Percentiles rank a stretch among this genome's conserved stretches.
These are phyloP conservation scores for Oncorhynchus kisutch DNA, from an alignment of 2,113 vertebrate genomes.

Conservation along the genomic window DNA sequence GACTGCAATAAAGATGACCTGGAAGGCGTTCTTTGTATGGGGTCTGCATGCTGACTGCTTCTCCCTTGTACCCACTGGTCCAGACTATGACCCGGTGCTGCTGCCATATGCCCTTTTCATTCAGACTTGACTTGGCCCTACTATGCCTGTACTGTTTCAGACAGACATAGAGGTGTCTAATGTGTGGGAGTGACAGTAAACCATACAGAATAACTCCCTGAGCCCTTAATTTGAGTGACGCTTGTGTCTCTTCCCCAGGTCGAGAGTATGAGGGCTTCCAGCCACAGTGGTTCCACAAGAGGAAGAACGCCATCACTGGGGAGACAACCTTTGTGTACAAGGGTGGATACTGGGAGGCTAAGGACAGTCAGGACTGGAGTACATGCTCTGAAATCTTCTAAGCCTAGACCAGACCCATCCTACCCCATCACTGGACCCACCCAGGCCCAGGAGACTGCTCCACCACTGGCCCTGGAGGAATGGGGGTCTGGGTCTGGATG, in stretches of 20 bases:
- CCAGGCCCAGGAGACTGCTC: slow-evolving; percentile 34
- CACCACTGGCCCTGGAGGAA: slow-evolving; percentile 31
- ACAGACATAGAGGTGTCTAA: background rate
- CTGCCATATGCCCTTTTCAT: slow-evolving; percentile 50
- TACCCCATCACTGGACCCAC: slow-evolving; percentile 24
- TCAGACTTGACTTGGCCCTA: slow-evolving; percentile 16
- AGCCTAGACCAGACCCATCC: slow-evolving; percentile 49
- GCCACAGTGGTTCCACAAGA: slow-evolving; percentile 93
- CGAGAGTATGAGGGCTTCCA: slow-evolving; percentile 83
- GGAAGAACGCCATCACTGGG: slow-evolving; percentile 81
- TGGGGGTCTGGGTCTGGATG: slow-evolving; percentile 34
- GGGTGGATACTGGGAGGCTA: slow-evolving; percentile 96
- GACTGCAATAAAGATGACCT: no score
- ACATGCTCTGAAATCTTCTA: slow-evolving; percentile 92
- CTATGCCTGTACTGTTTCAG: slow-evolving; percentile 15
- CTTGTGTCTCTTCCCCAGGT: slow-evolving; percentile 67
- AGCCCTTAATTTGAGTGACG: background rate
- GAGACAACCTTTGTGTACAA: slow-evolving; percentile 90
- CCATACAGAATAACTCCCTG: background rate
- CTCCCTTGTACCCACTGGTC: slow-evolving; percentile 44
- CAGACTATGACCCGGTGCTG: slow-evolving; percentile 45
- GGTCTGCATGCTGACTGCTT: slow-evolving; percentile 56
- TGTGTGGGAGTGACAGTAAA: background rate
- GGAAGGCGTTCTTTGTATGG: slow-evolving; percentile 22
- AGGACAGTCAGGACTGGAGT: slow-evolving; percentile 90